Percentiles rank a stretch among this genome's conserved stretches.
phyloP scores from a whole-genome alignment of 2,797 vertebrate genomes.

The Ibycter americanus region DNA sequence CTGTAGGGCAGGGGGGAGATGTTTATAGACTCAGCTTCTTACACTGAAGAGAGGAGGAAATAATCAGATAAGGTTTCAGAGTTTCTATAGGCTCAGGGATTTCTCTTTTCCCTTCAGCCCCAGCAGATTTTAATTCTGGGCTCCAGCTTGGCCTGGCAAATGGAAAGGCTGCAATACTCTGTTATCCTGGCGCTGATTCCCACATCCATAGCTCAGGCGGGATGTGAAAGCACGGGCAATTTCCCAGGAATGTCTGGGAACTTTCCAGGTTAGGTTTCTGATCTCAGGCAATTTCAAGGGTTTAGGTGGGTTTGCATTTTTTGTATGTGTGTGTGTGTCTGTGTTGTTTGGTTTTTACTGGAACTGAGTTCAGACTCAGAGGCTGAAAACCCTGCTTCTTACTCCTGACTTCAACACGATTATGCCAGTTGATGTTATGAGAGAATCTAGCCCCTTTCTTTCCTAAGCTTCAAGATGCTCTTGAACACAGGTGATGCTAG shows the following conservation, averaged over 20 bases:
- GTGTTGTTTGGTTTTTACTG: neutral
- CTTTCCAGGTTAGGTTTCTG: neutral
- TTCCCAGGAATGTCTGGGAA: neutral
- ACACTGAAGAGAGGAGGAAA: neutral
- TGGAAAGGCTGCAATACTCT: neutral
- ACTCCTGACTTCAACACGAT: neutral
- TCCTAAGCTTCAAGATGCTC: neutral
- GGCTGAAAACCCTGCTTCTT: neutral
- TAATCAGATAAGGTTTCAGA: neutral
- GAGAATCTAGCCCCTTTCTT: neutral
- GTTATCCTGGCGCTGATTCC: neutral
- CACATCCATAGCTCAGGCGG: rapidly evolving
- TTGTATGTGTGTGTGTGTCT: neutral
- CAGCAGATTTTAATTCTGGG: neutral
- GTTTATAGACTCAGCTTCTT: neutral
- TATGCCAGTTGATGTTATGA: neutral
- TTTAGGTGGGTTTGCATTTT: neutral
- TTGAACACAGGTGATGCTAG: neutral
- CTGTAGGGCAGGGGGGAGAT: neutral
- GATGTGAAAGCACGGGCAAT: neutral
- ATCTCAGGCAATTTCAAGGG: neutral
- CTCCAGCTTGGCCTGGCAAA: neutral
- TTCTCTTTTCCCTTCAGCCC: neutral
- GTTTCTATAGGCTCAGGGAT: neutral
- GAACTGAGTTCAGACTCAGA: neutral